Base-by-base conservation (phyloP, 2,113 vertebrate genomes). In the Nothobranchius furzeri region DNA sequence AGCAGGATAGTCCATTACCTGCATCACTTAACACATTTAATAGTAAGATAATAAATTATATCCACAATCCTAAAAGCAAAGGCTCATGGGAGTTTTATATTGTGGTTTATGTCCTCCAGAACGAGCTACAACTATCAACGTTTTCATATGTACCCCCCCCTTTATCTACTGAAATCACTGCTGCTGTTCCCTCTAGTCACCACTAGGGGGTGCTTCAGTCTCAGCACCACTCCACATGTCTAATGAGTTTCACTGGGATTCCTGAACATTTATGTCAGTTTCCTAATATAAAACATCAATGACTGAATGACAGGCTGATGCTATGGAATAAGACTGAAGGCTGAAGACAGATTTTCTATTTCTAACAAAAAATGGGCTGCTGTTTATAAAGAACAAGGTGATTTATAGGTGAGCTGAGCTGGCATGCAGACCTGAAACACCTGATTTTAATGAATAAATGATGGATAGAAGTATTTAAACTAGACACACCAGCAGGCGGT, bases 281-380 rank as follows among this genome's bases (percentile, higher is more conserved):
- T 11, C 66, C n/a, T 81, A 30, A 72, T 68, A 7, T 47, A 53
- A 20, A 64, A 52, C 30, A 52, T 47, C 24, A 58, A 70, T 55
- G 68, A 64, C 59, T 73, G 74, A 74, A 51, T 53, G 49, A 47
- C 7, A 50, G 51, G 60, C 14, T 58, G 20, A 43, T 48, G 24
- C 40, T 4, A 30, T 30, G 47, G 20, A 45, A 37, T 14, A 7
- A 52, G 65, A 69, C 74, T 79, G 45, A 25, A 76, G 25, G 9
- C 75, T 67, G 85, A 59, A 36, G 87, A 85, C 68, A 76, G 85
- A 82, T 46, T 0, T 40, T 76, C 13, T 52, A 62, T 66, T 75
- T 63, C 49, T 45, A 73, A 57, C 25, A 59, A 51, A 66, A 51
- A 55, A 10, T n/a, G 24, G 60, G 65, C 47, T 45, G n/a, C 53